Base-by-base conservation (phyloP, 2,113 vertebrate genomes). In the Macrotus californicus region DNA sequence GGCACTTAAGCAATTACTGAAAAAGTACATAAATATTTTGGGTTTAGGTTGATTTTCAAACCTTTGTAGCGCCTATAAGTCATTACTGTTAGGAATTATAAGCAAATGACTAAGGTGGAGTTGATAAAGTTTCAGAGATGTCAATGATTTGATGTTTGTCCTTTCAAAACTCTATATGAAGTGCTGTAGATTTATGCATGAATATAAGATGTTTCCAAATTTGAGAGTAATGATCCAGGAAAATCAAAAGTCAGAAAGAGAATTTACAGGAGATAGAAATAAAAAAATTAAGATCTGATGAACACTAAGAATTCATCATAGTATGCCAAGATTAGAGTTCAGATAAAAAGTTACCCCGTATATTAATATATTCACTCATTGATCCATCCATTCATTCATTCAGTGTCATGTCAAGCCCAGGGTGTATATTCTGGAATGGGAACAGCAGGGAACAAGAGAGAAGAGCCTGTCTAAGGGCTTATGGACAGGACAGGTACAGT, bases 171-270 rank as follows among this genome's bases (percentile, higher is more conserved):
- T 12, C 31, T 41, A 64, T 82, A 52, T 67, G 22, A 24, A 52
- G 13, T 52, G 69, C 39, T 48, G 3, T 59, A 39, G 7, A n/a
- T 86, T 72, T 15, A 82, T 41, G 9, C 6, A 41, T 21, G 22
- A 24, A 89, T 94, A 75, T 88, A 73, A 73, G 34, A 34, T 70
- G 26, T 39, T 80, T 88, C 7, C 43, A 88, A 88, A 85, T 52
- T 88, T 85, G 18, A 67, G 26, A 89, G 7, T 56, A 43, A 46
- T 6, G 64, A 61, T 22, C 1, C 50, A 75, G 29, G 9, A 41
- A 91, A 83, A 87, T 59, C 18, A 70, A 18, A 81, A 46, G 0
- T 54, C 3, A 69, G 4, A 16, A 75, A 80, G 46, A 39, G 8
- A 48, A 66, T 66, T 79, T 56, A 64, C 9, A 34, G 21, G 50